These are phyloP conservation scores for Cheiracanthium punctorium DNA, from an alignment of 2,888 invertebrate genomes.

Conservation along the genomic window DNA sequence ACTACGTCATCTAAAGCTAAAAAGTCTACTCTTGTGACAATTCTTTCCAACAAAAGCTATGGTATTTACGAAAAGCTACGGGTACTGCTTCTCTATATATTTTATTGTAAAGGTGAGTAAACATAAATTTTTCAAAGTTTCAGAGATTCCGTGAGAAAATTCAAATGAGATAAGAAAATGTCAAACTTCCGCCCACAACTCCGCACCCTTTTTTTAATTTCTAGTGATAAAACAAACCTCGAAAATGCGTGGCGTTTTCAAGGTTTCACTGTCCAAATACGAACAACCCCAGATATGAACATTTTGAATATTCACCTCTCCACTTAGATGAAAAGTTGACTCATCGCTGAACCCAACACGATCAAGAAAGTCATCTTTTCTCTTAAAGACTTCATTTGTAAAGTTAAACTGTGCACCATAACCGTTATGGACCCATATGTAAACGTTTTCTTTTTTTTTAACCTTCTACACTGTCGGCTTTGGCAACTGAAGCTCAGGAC, in stretches of 20 bases:
- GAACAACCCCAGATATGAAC: constrained; percentile 1
- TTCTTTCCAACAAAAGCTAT: constrained; percentile 5
- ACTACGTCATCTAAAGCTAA: not conserved
- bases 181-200: too few species aligned
- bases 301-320: not conserved
- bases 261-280: too few species aligned
- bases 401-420: not conserved
- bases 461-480: not conserved
- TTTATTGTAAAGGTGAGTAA: constrained; percentile 45
- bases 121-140: too few species aligned
- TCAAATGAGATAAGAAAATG: too few species aligned
- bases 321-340: not conserved
- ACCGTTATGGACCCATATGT: not conserved
- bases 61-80: constrained; percentile 29
- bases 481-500: not conserved
- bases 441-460: not conserved
- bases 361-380: not conserved
- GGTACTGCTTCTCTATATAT: constrained; percentile 39
- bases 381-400: not conserved
- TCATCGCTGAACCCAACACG: not conserved
- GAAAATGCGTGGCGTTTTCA: too few species aligned
- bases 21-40: not conserved
- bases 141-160: too few species aligned
- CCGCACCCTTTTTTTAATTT: too few species aligned
- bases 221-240: too few species aligned